These are phyloP conservation scores for Drosophila aff. DNA, from an alignment of 1,140 invertebrate genomes.

Conservation along the genomic window DNA sequence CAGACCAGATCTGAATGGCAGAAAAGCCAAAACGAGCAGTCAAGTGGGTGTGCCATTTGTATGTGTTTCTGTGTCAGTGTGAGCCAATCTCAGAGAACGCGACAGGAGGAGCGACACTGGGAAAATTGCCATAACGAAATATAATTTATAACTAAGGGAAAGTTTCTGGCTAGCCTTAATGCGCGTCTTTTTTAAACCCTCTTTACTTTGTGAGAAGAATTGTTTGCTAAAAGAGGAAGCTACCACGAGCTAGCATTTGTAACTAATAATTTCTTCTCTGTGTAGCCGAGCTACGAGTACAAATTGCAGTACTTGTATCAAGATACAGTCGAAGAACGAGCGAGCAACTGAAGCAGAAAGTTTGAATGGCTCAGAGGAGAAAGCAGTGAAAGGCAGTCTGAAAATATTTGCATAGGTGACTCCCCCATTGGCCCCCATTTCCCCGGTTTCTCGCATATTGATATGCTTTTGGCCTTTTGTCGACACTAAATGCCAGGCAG, in stretches of 20 bases:
- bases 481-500: conserved; percentile 46
- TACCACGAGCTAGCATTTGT: neutral
- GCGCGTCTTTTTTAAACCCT: no score
- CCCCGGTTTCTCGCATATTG: conserved; percentile 49
- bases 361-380: conserved; percentile 28
- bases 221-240: neutral
- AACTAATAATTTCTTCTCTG: neutral
- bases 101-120: conserved; percentile 21
- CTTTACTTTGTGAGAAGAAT: neutral
- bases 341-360: conserved; percentile 48
- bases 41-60: conserved; percentile 56
- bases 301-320: conserved; percentile 80
- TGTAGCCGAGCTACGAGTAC: conserved; percentile 57
- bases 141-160: neutral
- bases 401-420: conserved; percentile 69
- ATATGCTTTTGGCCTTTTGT: conserved; percentile 59
- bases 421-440: conserved; percentile 6
- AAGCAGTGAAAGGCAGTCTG: conserved; percentile 4
- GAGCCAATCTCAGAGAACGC: conserved; percentile 22
- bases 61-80: conserved; percentile 1
- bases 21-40: conserved; percentile 57
- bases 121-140: neutral
- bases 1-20: conserved; percentile 56
- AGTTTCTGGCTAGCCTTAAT: neutral
- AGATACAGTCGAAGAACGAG: conserved; percentile 72